Evolutionary conservation across 2,888 invertebrate species (phyloP), one percentile per base, ranked within the genome.

Genomic region (Zele albiditarsus): DNA sequence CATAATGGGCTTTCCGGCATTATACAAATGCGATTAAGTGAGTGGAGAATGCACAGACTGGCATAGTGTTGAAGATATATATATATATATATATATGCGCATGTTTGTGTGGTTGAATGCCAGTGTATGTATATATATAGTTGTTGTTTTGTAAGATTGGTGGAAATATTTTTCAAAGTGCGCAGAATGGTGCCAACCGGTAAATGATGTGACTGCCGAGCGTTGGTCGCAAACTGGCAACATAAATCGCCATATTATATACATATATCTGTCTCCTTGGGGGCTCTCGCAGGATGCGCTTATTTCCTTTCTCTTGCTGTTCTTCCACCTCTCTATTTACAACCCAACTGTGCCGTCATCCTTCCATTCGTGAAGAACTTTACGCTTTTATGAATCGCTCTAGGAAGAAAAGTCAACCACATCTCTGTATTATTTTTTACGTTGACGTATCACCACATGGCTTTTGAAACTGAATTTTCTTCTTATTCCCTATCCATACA

Each of bases 221-320:
- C 76, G 79, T 70, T 73, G 75, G 70, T 78, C 76, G 79, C 77
- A 78, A 82, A 80, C 80, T 78, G 81, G 68, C 79, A 71, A 81
- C 80, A 82, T 83, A 83, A 84, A 83, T 84, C 81, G 81, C 77
- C 79, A 79, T 80, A 79, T 82, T 81, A 82, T 53, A 53, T n/a
- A 46, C 20, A 20, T 53, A 20, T 38, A 38, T 12, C 12, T 82
- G 82, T 82, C 80, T 81, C 79, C 79, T 80, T 63, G 75, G 79
- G 80, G 81, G 81, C 75, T 79, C 78, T 71, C 77, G 20, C 74
- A 67, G 78, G 78, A 80, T 79, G 77, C 71, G 75, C 75, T 75
- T 77, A 76, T 74, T 69, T 67, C 68, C 72, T 71, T 65, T 66
- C 23, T 46, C 10, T 33, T 31, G 8, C 27, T 53, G 38, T 58